Base-by-base conservation (phyloP, 2,888 invertebrate genomes). In the Pterobdella sp. region DNA sequence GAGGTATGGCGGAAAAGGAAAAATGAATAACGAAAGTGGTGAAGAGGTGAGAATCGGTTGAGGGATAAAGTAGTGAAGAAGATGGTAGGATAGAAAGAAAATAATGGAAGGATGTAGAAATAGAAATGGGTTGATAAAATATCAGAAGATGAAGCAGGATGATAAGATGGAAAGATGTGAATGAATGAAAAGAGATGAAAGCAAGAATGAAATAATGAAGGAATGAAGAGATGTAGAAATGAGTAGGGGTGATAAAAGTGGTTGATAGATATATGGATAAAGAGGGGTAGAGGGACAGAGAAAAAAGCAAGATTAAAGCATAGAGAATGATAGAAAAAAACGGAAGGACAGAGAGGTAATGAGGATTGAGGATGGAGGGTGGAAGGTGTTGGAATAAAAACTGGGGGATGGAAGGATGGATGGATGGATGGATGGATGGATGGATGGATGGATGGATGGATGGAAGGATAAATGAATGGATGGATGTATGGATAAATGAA, bases 351-450 rank as follows among this genome's bases (percentile, higher is more conserved):
- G n/a, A n/a, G 7, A 42, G 49, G 7, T 14, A 14, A 42, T 42
- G 7, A 42, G n/a, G 60, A 18, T 56, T 4, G n/a, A 56, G 3
- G n/a, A n/a, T 56, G 7, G 60, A 56, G 18, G 60, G 60, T 4
- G 4, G n/a, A 22, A n/a, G 4, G 60, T 4, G 26, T 56, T 4
- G n/a, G n/a, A 4, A 22, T n/a, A n/a, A n/a, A n/a, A 26, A 56
- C 26, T 22, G 60, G n/a, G 18, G 7, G 60, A 56, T 56, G 60
- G 60, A 56, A 26, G n/a, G n/a, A 56, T 56, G 7, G 60, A n/a
- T 56, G 60, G n/a, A 56, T 56, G 60, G 60, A 56, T n/a, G n/a
- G 60, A n/a, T 56, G 7, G 60, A 56, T 56, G 60, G 60, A 56
- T 4, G 7, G n/a, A 56, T 56, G 60, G 60, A 56, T 56, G 60